phyloP scores from a whole-genome alignment of 1,140 invertebrate species.

The Batillaria attramentaria region DNA sequence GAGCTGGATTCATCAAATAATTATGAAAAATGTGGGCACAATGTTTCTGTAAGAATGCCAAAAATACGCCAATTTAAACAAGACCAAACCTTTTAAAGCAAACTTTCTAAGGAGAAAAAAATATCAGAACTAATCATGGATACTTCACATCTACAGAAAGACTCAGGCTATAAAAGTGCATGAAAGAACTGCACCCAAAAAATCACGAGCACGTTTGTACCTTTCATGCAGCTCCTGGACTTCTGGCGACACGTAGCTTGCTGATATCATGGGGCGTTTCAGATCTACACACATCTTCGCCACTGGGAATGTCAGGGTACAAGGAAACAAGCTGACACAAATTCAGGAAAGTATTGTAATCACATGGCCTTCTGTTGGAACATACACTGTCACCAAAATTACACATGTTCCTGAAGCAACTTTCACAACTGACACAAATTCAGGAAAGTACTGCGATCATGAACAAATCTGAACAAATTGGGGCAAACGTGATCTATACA shows the following conservation, averaged over 20 bases:
- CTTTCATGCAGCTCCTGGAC: conserved; percentile 15
- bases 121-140: too few species aligned
- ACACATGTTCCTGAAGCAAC: too few species aligned
- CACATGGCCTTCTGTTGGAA: too few species aligned
- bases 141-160: too few species aligned
- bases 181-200: background rate
- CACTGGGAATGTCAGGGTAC: background rate
- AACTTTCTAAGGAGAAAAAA: too few species aligned
- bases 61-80: background rate
- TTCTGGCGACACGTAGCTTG: conserved; percentile 29
- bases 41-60: background rate
- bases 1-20: background rate
- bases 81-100: background rate
- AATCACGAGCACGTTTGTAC: background rate
- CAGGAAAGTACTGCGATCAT: too few species aligned
- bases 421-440: too few species aligned
- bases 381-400: too few species aligned
- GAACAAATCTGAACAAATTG: too few species aligned
- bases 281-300: conserved; percentile 17
- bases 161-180: background rate
- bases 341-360: background rate
- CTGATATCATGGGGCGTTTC: conserved; percentile 3
- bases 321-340: conserved; percentile 21
- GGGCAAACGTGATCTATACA: too few species aligned
- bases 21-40: background rate